phyloP scores from a whole-genome alignment of 2,888 invertebrate genomes.

The Embidobia sp. region DNA sequence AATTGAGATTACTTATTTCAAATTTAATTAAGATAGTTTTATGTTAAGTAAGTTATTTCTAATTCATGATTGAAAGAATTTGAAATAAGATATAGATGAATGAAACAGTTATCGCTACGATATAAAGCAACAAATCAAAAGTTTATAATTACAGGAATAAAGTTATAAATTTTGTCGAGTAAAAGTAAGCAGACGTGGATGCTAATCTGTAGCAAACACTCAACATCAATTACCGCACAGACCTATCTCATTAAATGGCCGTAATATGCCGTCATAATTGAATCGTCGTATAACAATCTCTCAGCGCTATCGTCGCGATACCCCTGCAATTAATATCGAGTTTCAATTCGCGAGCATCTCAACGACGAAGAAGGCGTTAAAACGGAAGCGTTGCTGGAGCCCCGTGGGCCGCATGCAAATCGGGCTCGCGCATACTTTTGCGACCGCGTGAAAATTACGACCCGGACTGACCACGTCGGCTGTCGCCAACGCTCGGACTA shows the following conservation, averaged over 20 bases:
- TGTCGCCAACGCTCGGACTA: slow-evolving; percentile 40
- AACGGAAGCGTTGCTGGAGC: slow-evolving; percentile 45
- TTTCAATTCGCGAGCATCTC: slow-evolving; percentile 24
- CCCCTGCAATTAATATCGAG: slow-evolving; percentile 29
- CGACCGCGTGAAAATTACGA: slow-evolving; percentile 53
- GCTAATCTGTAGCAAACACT: background rate
- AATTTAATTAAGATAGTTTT: no score
- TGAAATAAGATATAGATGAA: no score
- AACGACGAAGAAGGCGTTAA: slow-evolving; percentile 18
- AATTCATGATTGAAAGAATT: no score
- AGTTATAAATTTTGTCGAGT: no score
- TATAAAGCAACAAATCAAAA: no score
- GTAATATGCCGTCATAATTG: slow-evolving; percentile 31
- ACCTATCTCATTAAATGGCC: slow-evolving; percentile 21
- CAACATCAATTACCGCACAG: slow-evolving; percentile 27
- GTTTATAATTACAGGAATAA: no score
- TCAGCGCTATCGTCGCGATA: no score
- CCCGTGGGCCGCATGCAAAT: slow-evolving; percentile 55
- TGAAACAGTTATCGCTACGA: no score
- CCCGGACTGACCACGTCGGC: slow-evolving; percentile 44
- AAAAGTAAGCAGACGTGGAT: no score
- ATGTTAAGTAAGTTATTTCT: no score
- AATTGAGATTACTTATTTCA: no score
- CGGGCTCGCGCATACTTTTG: slow-evolving; percentile 32
- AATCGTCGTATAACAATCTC: no score